A percentile compares a stretch with the other conserved stretches of the same genome.
Evolutionary conservation across 53 echinoderm and acorn worm species (phyloP).

Genomic region (Apostichopus leukothele): DNA sequence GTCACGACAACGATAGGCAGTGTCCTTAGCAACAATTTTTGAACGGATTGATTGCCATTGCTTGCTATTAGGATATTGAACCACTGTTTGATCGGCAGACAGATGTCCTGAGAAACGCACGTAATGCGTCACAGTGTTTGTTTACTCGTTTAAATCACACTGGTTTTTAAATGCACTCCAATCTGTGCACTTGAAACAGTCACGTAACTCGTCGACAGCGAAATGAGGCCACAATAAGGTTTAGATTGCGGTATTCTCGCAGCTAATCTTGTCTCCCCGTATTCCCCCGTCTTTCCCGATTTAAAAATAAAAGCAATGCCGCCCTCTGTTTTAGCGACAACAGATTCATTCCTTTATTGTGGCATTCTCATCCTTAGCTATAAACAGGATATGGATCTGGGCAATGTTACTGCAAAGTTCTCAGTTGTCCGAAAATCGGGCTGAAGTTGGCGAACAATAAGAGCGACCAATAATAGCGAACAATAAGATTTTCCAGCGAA

Average conservation of each 20-base stretch:
- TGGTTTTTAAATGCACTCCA: slow-evolving; percentile 37
- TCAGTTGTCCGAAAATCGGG: no score
- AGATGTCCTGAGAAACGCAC: slow-evolving; percentile 48
- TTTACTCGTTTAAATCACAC: slow-evolving; percentile 37
- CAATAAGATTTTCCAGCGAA: no score
- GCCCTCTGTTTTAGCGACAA: no score
- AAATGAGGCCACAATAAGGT: slow-evolving; percentile 43
- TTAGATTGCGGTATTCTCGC: not conserved
- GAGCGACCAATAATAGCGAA: no score
- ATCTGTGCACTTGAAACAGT: slow-evolving; percentile 58
- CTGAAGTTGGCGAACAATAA: no score
- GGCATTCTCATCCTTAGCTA: no score
- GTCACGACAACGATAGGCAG: slow-evolving; percentile 32
- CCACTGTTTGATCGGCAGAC: slow-evolving; percentile 49
- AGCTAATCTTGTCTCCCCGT: no score
- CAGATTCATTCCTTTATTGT: no score
- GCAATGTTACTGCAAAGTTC: no score
- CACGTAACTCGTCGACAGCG: slow-evolving; percentile 13
- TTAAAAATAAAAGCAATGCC: no score
- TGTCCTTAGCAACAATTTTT: slow-evolving; percentile 47
- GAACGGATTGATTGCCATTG: not conserved
- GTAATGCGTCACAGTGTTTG: slow-evolving; percentile 31
- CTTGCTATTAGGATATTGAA: slow-evolving; percentile 47
- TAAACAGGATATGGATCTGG: no score
- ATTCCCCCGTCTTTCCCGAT: no score